A percentile compares a stretch with the other conserved stretches of the same genome.
These are phyloP conservation scores for Drosophila emarginata DNA, from an alignment of 2,888 invertebrate genomes.

Conservation along the genomic window DNA sequence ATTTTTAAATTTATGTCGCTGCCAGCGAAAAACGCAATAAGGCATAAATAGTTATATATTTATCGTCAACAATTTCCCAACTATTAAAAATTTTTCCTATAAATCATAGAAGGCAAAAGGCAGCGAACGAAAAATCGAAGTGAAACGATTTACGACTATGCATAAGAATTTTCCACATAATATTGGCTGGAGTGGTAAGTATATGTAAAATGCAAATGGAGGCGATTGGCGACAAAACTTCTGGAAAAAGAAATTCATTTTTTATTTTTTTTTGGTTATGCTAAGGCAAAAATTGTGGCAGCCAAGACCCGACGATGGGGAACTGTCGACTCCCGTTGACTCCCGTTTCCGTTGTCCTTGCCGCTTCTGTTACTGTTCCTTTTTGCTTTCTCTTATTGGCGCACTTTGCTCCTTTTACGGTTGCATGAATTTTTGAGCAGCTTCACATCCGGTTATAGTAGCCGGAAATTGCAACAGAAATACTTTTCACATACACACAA, in stretches of 20 bases:
- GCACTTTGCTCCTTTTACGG: constrained; percentile 71
- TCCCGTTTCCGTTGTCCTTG: constrained; percentile 28
- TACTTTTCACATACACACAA: constrained; percentile 32
- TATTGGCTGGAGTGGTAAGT: constrained; percentile 2
- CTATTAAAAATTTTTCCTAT: constrained; percentile 54
- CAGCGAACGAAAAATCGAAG: constrained; percentile 27
- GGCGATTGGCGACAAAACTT: constrained; percentile 24
- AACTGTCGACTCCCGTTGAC: constrained; percentile 18
- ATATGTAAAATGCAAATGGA: constrained; percentile 58
- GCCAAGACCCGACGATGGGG: constrained; percentile 8
- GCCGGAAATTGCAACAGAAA: constrained; percentile 74
- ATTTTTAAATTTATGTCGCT: neutral
- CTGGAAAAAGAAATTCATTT: constrained; percentile 6
- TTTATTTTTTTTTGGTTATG: neutral
- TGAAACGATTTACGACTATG: constrained; percentile 48
- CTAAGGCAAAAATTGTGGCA: constrained; percentile 4
- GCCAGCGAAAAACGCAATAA: constrained; percentile 29
- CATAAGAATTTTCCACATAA: neutral
- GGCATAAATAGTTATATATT: constrained; percentile 44
- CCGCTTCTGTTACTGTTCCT: neutral
- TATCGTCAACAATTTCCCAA: constrained; percentile 56
- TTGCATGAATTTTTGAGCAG: constrained; percentile 72
- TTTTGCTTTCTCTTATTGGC: constrained; percentile 56
- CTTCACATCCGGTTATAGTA: constrained; percentile 66
- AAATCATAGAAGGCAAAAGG: constrained; percentile 42